These are phyloP conservation scores for Synanceia verrucosa DNA, from an alignment of 2,797 vertebrate species.

Conservation along the genomic window DNA sequence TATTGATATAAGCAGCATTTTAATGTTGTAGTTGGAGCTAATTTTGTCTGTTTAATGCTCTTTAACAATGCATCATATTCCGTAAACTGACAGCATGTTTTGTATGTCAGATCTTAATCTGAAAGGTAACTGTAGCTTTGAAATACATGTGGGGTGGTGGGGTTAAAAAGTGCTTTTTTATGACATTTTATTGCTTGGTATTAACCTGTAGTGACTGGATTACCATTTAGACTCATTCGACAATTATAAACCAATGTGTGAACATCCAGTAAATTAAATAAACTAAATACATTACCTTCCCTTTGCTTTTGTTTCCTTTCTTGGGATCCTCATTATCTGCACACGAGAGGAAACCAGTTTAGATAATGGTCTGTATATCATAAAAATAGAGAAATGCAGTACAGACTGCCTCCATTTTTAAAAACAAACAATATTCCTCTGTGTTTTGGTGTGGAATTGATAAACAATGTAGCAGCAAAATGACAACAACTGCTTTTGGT, in stretches of 20 bases:
- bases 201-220: not conserved
- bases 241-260: not conserved
- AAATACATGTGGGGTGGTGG: not conserved
- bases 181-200: not conserved
- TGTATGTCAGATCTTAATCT: not conserved
- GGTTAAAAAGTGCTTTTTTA: not conserved
- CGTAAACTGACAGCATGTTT: not conserved
- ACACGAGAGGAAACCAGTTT: slow-evolving; percentile 14
- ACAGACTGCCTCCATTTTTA: not conserved
- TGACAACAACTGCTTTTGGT: not conserved
- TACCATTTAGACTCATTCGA: not conserved
- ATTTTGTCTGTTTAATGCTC: not conserved
- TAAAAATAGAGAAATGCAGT: not conserved
- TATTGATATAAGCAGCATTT: no score
- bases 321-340: slow-evolving; percentile 71
- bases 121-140: not conserved
- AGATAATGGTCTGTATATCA: not conserved
- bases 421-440: no score
- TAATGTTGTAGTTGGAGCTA: not conserved
- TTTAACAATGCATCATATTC: not conserved
- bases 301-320: slow-evolving; percentile 53
- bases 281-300: slow-evolving; percentile 64
- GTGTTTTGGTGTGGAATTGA: not conserved
- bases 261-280: not conserved
- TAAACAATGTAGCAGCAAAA: not conserved